Base-by-base conservation (phyloP, 1,140 invertebrate genomes). In the Magallana ariakensis region DNA sequence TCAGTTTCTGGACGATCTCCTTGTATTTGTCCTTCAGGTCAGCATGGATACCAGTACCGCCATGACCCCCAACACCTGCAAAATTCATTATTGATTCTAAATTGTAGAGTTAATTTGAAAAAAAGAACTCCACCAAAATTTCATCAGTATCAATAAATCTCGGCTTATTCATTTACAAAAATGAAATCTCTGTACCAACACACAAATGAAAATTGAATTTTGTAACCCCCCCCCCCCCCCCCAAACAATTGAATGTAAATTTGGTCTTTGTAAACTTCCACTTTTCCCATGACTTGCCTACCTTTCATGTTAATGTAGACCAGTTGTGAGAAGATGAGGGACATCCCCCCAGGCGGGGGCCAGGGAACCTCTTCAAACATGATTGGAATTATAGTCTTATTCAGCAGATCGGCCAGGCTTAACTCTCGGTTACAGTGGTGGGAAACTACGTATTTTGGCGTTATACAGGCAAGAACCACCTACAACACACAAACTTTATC, bases 331-430 rank as follows among this genome's bases (percentile, higher is more conserved):
- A 95, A 93, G 57, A 95, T 93, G 22, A 95, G 90, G 15, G 94
- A 93, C 93, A 95, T 93, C 15, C 94, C 93, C 57, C 95, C 95
- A 62, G 94, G 95, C 22, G 95, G 95, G n/a, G 95, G 95, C 95
- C 95, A 95, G 15, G 92, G 86, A 9, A 94, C 94, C 9, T 88
- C 87, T 57, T 94, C 93, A 80, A 94, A 90, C 91, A 95, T 94
- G 5, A 95, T 91, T 15, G 95, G 95, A 33, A 95, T 93, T 80
- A 95, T 95, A 46, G 95, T 95, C 88, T 95, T 95, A 16, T 92
- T 90, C 53, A 95, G 87, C 53, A 95, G 87, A 89, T 95, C 95
- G 11, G 95, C 95, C 58, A 95, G 92, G 85, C 93, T 94, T 19
- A 95, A 89, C 90, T 95, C 95, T 81, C 94, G 91, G 86, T 93